Percentiles rank a stretch among this genome's conserved stretches.
phyloP scores from a whole-genome alignment of 2,797 vertebrate species.

The Hemitrygon akajei region DNA sequence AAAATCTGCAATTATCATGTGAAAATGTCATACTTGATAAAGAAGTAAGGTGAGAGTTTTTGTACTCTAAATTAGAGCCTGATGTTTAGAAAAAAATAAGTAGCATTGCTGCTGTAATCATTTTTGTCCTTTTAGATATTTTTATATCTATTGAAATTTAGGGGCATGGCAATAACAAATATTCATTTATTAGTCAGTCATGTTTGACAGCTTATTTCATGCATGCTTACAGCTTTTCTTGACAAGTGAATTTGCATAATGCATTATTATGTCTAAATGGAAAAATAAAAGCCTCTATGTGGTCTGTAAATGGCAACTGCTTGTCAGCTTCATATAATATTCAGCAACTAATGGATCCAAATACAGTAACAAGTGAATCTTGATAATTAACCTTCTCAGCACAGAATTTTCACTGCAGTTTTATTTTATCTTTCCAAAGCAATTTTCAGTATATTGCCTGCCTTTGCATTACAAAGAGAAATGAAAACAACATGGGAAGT shows the following conservation, averaged over 20 bases:
- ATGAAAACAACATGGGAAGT: not conserved
- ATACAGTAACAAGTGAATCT: constrained; percentile 55
- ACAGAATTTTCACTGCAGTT: constrained; percentile 57
- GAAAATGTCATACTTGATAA: not conserved
- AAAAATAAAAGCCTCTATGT: constrained; percentile 72
- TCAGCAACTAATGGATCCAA: constrained; percentile 68
- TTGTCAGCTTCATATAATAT: constrained; percentile 72
- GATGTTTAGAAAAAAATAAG: not conserved
- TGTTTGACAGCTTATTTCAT: constrained; percentile 68
- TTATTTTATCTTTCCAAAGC: not conserved
- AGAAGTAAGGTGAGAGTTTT: not conserved
- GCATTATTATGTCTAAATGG: constrained; percentile 74
- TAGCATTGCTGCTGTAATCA: constrained; percentile 21
- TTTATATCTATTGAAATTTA: constrained; percentile 46
- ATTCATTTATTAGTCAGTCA: constrained; percentile 71
- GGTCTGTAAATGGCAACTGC: constrained; percentile 73
- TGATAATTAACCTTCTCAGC: constrained; percentile 62
- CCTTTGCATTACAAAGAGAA: not conserved
- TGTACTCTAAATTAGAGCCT: constrained; percentile 24
- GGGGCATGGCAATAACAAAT: constrained; percentile 63
- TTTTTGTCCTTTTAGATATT: constrained; percentile 5
- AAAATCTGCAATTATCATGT: not conserved
- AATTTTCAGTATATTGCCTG: not conserved
- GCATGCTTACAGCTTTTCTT: constrained; percentile 65
- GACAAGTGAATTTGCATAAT: constrained; percentile 72